phyloP scores from a whole-genome alignment of 2,113 vertebrate genomes.

The Peromyscus polionotus region DNA sequence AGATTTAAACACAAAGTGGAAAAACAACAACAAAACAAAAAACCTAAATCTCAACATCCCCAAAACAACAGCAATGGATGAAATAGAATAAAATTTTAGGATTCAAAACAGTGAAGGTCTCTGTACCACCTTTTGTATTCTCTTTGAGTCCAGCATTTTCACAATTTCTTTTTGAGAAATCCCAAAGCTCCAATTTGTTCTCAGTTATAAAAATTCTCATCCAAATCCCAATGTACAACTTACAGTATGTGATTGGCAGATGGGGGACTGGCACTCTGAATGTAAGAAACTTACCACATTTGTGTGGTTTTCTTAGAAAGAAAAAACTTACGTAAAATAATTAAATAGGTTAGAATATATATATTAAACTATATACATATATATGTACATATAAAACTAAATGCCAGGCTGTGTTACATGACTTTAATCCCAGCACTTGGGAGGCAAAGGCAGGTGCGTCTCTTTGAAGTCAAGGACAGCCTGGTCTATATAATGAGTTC shows the following conservation, averaged over 20 bases:
- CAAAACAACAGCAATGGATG: background rate
- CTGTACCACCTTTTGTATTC: background rate
- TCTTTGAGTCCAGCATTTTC: background rate
- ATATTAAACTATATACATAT: background rate
- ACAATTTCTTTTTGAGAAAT: background rate
- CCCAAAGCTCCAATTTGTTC: background rate
- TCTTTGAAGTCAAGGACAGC: background rate
- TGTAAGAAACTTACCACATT: background rate
- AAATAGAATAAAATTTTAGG: background rate
- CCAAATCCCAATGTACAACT: background rate
- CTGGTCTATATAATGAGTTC: background rate
- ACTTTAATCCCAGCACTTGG: background rate
- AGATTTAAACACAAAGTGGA: background rate
- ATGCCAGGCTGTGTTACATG: background rate
- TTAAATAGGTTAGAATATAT: background rate
- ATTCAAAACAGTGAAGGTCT: background rate
- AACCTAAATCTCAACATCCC: background rate
- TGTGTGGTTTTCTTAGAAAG: background rate
- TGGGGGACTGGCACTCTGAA: background rate
- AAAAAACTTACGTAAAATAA: constrained; percentile 13
- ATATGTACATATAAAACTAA: background rate
- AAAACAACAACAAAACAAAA: background rate
- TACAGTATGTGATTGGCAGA: background rate
- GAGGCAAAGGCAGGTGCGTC: background rate
- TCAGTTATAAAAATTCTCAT: background rate